A percentile compares a stretch with the other conserved stretches of the same genome.
Conservation (phyloP, 1,140 invertebrate genomes). For the Rhopalosiphum padi region DNA sequence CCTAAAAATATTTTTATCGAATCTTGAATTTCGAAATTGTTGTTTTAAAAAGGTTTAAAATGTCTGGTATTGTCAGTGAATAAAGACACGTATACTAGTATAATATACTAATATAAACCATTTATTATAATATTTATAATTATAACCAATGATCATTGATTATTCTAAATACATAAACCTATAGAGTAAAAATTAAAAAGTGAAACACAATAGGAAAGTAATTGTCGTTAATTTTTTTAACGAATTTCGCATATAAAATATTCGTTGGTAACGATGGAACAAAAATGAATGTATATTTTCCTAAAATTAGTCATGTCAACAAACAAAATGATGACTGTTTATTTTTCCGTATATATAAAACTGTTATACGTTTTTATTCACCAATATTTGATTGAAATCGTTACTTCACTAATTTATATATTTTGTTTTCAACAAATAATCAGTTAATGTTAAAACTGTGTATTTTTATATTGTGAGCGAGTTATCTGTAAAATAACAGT, state of each 20-base stretch:
- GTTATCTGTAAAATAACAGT: neutral
- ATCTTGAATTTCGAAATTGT: too few species aligned
- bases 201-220: neutral
- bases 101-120: too few species aligned
- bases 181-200: neutral
- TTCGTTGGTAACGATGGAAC: neutral
- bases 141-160: too few species aligned
- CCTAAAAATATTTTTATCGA: too few species aligned
- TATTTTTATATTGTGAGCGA: neutral
- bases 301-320: neutral
- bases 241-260: neutral
- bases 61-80: too few species aligned
- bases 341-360: neutral
- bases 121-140: too few species aligned
- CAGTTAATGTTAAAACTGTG: neutral
- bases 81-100: too few species aligned
- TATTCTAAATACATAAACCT: too few species aligned
- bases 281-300: neutral
- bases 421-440: neutral
- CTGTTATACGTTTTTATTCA: constrained; percentile 4
- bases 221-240: neutral
- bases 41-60: too few species aligned
- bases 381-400: neutral
- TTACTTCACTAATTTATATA: neutral
- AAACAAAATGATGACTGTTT: neutral